Percentiles rank a stretch among this genome's conserved stretches.
Evolutionary conservation across 2,888 invertebrate species (phyloP).

Genomic region (Orchestes rusci): DNA sequence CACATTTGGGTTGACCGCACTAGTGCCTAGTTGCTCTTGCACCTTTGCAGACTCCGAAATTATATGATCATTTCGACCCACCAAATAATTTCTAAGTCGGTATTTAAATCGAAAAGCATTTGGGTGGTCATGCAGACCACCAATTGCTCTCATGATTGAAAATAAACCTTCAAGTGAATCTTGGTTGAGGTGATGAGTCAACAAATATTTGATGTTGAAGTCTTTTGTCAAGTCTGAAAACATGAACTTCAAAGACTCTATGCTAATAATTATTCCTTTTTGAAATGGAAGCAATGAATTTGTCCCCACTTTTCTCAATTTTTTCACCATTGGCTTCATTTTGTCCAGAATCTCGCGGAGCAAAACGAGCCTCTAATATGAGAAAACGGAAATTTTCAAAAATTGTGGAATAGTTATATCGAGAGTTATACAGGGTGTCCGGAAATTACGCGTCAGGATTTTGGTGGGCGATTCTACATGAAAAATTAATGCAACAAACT

Average conservation of each 20-base stretch:
- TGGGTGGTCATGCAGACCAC: constrained; percentile 23
- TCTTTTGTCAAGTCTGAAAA: not conserved
- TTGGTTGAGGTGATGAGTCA: constrained; percentile 6
- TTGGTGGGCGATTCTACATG: too few species aligned
- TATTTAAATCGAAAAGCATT: constrained; percentile 26
- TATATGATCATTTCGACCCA: constrained; percentile 24
- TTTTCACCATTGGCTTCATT: too few species aligned
- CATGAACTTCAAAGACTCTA: not conserved
- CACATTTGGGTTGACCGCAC: too few species aligned
- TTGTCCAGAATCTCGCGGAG: too few species aligned
- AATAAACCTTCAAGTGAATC: constrained; percentile 5
- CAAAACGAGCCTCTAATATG: constrained; percentile 11
- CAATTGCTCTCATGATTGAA: constrained; percentile 4
- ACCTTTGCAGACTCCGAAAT: constrained; percentile 21
- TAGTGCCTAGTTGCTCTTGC: not conserved
- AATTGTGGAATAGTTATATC: constrained; percentile 1
- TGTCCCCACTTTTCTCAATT: too few species aligned
- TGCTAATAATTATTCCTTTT: constrained; percentile 4
- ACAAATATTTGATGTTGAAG: constrained; percentile 6
- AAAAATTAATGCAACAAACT: too few species aligned
- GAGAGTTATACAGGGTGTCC: too few species aligned
- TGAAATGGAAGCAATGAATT: constrained; percentile 11
- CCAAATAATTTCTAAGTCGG: constrained; percentile 14
- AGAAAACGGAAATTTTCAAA: constrained; percentile 13
- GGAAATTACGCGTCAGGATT: too few species aligned